Base-by-base conservation (phyloP, 2,797 vertebrate species). In the Rhynchonycteris naso region DNA sequence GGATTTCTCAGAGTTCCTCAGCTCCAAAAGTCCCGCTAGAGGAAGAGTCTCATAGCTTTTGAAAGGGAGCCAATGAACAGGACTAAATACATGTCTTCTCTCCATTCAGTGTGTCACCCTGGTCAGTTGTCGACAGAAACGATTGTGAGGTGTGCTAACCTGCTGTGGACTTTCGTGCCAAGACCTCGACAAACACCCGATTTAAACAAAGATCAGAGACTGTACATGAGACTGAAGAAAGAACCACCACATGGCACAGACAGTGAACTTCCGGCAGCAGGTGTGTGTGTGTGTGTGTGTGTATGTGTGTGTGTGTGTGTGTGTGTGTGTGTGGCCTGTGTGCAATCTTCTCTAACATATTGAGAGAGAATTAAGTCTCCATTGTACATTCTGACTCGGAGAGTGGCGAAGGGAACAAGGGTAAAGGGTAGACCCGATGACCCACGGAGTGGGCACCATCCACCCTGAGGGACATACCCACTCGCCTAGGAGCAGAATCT, bases 11-110 rank as follows among this genome's bases (percentile, higher is more conserved):
- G 89, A 89, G 78, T 35, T 66, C 10, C 26, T 93, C 69, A 5
- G 19, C 50, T 81, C 78, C 28, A 91, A 96, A 90, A 84, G 84
- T 88, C 93, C 95, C 88, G 61, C 35, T 47, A 86, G 75, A 93
- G 74, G 87, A 82, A 88, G n/a, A 78, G 24, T 7, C 76, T 91
- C 65, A 12, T 47, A 6, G 43, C 86, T 85, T 63, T 84, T 93
- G 93, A 95, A 79, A 24, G 2, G 33, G 12, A 86, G 95, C 93
- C 96, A 90, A 33, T 2, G 33, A 43, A 66, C 54, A 59, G 74
- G 88, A 88, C 81, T 83, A 18, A 92, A 68, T 8, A 54, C 86
- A 68, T 19, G 63, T 75, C 84, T 91, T 94, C 80, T 94, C 93
- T 93, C 82, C 33, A 56, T 63, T 92, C 76, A 22, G 30, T 18